Percentiles rank a stretch among this genome's conserved stretches.
These are phyloP conservation scores for Anoplius nigerrimus DNA, from an alignment of 2,888 invertebrate species.

Conservation along the genomic window DNA sequence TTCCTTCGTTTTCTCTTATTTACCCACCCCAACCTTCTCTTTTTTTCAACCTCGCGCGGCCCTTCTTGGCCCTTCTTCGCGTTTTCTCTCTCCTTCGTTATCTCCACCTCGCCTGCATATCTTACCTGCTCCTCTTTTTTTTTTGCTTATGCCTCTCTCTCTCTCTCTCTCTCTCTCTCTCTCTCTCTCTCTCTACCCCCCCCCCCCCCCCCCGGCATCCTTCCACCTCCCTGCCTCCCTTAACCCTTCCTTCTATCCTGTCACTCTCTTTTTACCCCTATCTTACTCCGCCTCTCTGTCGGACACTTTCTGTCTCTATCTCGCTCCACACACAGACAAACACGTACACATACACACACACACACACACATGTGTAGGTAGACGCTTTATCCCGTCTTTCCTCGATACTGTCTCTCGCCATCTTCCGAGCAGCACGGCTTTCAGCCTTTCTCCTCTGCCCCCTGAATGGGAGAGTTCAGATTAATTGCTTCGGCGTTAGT, in stretches of 20 bases:
- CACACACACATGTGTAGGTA: too few relatives aligned
- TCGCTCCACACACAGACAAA: too few relatives aligned
- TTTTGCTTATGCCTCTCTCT: slow-evolving; percentile 9
- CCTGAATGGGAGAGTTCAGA: slow-evolving; percentile 58
- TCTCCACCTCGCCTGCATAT: slow-evolving; percentile 14
- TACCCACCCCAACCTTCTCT: background rate
- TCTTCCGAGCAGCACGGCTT: background rate
- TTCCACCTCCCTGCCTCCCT: background rate
- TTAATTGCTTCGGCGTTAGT: slow-evolving; percentile 65
- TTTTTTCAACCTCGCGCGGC: background rate
- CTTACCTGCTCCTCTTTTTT: slow-evolving; percentile 6
- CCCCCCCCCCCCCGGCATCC: background rate
- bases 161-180: slow-evolving; percentile 1
- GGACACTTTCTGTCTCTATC: too few relatives aligned
- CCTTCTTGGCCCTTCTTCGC: background rate
- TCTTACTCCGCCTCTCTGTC: background rate
- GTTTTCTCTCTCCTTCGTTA: slow-evolving; percentile 1
- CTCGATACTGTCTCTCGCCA: background rate
- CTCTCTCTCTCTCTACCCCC: background rate
- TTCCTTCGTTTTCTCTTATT: background rate
- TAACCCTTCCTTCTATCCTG: background rate
- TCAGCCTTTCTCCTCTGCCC: slow-evolving; percentile 27
- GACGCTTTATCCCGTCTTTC: background rate
- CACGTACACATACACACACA: too few relatives aligned
- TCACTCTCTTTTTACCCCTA: background rate